Conservation (phyloP, 2,797 vertebrate genomes). For the Rhinatrema bivittatum region DNA sequence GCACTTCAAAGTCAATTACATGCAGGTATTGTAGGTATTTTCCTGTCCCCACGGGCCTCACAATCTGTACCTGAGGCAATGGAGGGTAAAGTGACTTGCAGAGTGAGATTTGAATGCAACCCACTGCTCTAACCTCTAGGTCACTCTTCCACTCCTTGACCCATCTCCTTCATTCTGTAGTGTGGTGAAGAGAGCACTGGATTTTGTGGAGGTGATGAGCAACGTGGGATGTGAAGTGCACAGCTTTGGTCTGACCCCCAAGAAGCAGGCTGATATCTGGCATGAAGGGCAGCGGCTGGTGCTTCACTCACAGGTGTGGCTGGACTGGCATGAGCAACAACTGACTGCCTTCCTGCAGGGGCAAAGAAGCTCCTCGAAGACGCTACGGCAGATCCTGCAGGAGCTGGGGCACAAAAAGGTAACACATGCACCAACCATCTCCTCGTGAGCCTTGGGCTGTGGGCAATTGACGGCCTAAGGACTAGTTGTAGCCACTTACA, state of each 20-base stretch:
- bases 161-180: not conserved
- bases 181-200: not conserved
- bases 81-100: no score
- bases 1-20: no score
- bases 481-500: no score
- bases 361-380: constrained; percentile 42
- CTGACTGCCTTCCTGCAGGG: constrained; percentile 30
- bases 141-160: not conserved
- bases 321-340: constrained; percentile 54
- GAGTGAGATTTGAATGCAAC: no score
- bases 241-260: constrained; percentile 58
- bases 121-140: not conserved
- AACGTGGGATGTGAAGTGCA: constrained; percentile 54
- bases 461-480: no score
- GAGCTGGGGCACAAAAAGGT: constrained; percentile 48
- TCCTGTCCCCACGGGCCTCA: no score
- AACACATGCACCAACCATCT: no score
- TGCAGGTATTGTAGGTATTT: no score
- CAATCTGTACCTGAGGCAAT: no score
- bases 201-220: not conserved
- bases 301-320: constrained; percentile 56
- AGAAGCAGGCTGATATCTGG: not conserved
- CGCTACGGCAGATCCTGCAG: constrained; percentile 57
- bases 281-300: constrained; percentile 1
- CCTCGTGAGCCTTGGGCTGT: no score